These are phyloP conservation scores for Micromys minutus DNA, from an alignment of 2,113 vertebrate species.

Conservation along the genomic window DNA sequence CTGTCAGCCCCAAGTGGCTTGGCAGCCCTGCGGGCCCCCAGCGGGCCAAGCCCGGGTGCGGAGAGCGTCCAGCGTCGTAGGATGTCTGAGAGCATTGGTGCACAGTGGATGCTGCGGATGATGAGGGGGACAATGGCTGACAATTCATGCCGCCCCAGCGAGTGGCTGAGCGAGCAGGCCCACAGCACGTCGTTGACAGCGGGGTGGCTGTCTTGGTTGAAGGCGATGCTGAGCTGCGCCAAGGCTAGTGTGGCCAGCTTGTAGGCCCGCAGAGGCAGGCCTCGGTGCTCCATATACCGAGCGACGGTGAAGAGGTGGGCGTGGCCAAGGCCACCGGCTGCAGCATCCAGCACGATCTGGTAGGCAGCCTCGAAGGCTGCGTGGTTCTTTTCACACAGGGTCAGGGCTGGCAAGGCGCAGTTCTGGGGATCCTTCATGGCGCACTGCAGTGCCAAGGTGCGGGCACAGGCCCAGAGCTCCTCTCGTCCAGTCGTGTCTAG, in stretches of 20 bases:
- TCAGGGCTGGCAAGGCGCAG: slow-evolving; percentile 84
- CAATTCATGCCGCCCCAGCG: slow-evolving; percentile 83
- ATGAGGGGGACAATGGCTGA: slow-evolving; percentile 83
- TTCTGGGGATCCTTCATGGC: slow-evolving; percentile 85
- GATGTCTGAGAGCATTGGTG: slow-evolving; percentile 84
- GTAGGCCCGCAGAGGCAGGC: slow-evolving; percentile 82
- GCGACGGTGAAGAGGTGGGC: slow-evolving; percentile 84
- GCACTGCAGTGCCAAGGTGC: slow-evolving; percentile 84
- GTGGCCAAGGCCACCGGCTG: slow-evolving; percentile 80
- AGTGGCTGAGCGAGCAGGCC: slow-evolving; percentile 86
- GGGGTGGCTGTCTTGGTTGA: slow-evolving; percentile 85
- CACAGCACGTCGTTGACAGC: slow-evolving; percentile 85
- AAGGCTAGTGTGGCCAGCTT: slow-evolving; percentile 84
- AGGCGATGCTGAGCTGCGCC: slow-evolving; percentile 83
- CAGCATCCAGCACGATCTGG: slow-evolving; percentile 84
- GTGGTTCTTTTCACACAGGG: slow-evolving; percentile 85
- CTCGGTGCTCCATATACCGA: slow-evolving; percentile 85
- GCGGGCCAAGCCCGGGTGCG: slow-evolving; percentile 72
- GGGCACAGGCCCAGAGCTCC: slow-evolving; percentile 83
- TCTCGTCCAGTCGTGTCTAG: slow-evolving; percentile 77
- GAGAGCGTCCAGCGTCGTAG: slow-evolving; percentile 83
- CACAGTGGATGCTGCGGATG: slow-evolving; percentile 85
- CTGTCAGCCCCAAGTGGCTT: slow-evolving; percentile 80
- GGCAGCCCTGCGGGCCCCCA: slow-evolving; percentile 76
- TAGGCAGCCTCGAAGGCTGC: slow-evolving; percentile 84